Percentiles rank a stretch among this genome's conserved stretches.
Conservation (phyloP, 2,888 invertebrate species). For the Sinodicranocentrus sp. region DNA sequence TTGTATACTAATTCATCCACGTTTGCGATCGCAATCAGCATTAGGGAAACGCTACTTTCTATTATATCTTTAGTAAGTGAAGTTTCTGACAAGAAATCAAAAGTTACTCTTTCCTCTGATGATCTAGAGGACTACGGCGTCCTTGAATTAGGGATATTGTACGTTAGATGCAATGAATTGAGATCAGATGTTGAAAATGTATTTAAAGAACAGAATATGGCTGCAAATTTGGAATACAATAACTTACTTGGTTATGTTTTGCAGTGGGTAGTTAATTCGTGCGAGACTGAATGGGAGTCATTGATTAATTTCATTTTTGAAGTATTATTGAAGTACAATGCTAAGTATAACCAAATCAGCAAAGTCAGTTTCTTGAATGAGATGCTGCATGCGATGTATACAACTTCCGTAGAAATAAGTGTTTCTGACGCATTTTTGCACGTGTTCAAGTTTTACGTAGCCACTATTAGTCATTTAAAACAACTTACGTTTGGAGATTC, state of each 20-base stretch:
- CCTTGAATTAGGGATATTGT: conserved; percentile 30
- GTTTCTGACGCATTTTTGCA: conserved; percentile 26
- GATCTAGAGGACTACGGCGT: conserved; percentile 12
- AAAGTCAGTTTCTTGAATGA: conserved; percentile 42
- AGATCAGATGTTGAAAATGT: conserved; percentile 19
- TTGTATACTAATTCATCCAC: conserved; percentile 13
- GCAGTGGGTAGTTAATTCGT: conserved; percentile 37
- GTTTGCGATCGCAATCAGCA: conserved; percentile 13
- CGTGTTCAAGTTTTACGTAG: conserved; percentile 15
- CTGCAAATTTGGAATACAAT: background rate
- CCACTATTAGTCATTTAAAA: background rate
- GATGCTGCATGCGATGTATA: too few relatives aligned
- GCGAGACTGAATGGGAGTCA: conserved; percentile 45
- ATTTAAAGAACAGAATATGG: background rate
- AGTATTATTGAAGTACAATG: background rate
- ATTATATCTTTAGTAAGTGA: too few relatives aligned
- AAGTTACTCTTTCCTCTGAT: background rate
- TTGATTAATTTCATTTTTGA: conserved; percentile 49
- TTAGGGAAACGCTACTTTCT: background rate
- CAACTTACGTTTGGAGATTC: too few relatives aligned
- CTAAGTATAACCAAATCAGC: conserved; percentile 6
- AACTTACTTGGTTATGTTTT: background rate
- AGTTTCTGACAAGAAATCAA: background rate
- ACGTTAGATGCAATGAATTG: background rate
- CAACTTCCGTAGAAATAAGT: too few relatives aligned